Base-by-base conservation (phyloP, 2,797 vertebrate species). In the Sebastes taczanowskii region DNA sequence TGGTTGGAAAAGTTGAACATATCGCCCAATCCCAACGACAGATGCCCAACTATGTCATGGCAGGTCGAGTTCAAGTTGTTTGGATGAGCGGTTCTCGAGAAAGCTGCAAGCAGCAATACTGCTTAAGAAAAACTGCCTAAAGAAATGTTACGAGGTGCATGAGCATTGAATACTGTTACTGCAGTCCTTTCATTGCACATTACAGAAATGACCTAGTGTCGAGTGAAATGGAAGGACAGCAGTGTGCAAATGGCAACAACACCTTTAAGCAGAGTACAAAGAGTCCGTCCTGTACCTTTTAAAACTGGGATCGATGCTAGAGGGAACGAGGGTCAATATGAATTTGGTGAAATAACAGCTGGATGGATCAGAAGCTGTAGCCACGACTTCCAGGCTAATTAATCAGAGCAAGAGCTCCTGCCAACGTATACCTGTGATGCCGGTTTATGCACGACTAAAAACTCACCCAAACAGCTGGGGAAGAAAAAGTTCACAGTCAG, bases 301-400 rank as follows among this genome's bases (percentile, higher is more conserved):
- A 66, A 85, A 87, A 67, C 25, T 3, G 14, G 38, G 73, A 88
- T 89, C 74, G 2, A 88, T 83, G 60, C 71, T 46, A 71, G 63
- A 74, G 49, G 60, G 77, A 86, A 69, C 11, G 55, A 38, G 68
- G 70, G 84, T 87, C 78, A 85, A 78, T 81, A 74, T 63, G 38
- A 77, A 85, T 88, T 72, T 68, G 30, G 64, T 52, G 66, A 83
- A 78, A 81, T 75, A 77, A 85, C 38, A 79, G 74, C 70, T 64
- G 56, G 74, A 49, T 8, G 56, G 77, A 62, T 5, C 23, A 55
- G 14, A 32, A 77, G 42, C 7, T 64, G 23, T 16, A 68, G 32
- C 56, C 46, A 35, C 25, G 23, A 1, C 2, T 46, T 64, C 27
- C 46, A 6, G 9, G 14, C 46, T 22, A 55, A 78, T 76, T 76